phyloP scores from a whole-genome alignment of 2,113 vertebrate genomes.

The Anas platyrhynchos region DNA sequence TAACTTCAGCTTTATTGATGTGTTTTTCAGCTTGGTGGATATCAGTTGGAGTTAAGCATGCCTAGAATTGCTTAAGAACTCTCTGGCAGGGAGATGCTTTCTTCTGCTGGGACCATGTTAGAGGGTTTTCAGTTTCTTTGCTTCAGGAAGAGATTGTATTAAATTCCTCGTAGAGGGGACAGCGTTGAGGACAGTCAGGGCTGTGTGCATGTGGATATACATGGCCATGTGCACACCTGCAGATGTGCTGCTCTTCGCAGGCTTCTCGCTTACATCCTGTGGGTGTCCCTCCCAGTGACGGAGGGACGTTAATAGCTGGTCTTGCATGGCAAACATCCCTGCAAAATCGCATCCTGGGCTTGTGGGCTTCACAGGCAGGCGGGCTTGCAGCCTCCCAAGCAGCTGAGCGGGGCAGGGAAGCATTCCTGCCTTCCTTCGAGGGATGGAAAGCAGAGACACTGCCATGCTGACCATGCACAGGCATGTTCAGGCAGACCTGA shows the following conservation, averaged over 20 bases:
- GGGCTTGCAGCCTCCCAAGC: not conserved
- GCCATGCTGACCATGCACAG: not conserved
- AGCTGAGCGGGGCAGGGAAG: not conserved
- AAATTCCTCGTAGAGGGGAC: not conserved
- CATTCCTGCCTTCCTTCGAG: not conserved
- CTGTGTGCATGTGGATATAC: not conserved
- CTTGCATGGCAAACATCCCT: not conserved
- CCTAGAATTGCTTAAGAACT: not conserved
- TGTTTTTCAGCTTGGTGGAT: constrained; percentile 3
- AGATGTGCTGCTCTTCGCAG: not conserved
- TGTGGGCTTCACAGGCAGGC: rapidly evolving
- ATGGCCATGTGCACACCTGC: not conserved
- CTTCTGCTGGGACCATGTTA: not conserved
- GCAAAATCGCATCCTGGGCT: not conserved
- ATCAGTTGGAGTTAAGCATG: not conserved
- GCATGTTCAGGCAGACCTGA: not conserved
- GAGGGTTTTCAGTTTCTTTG: not conserved
- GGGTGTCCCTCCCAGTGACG: not conserved
- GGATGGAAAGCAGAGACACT: not conserved
- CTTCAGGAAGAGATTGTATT: not conserved
- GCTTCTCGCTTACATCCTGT: not conserved
- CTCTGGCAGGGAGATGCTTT: not conserved
- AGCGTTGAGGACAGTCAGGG: rapidly evolving
- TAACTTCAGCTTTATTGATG: not conserved
- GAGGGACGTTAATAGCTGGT: not conserved